Evolutionary conservation across 2,797 vertebrate genomes (phyloP).

Genomic region (Prunella strophiata): DNA sequence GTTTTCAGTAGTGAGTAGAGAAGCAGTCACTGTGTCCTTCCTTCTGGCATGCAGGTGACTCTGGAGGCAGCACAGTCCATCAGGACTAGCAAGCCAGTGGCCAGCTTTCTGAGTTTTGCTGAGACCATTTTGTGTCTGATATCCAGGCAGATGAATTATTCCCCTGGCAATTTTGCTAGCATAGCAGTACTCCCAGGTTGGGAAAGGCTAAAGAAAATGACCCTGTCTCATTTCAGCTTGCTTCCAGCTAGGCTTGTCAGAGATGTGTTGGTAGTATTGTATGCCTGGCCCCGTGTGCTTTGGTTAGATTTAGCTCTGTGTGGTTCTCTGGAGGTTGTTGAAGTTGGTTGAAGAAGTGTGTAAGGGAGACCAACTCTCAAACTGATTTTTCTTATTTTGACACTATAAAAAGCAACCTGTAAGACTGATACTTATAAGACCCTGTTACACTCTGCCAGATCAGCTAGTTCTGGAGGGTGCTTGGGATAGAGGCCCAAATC

Average conservation of each 20-base stretch:
- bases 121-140: background rate
- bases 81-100: background rate
- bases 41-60: background rate
- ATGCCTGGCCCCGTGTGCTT: accelerated
- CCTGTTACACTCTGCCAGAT: background rate
- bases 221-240: background rate
- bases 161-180: background rate
- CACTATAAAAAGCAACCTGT: background rate
- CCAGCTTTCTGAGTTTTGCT: background rate
- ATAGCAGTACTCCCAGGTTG: background rate
- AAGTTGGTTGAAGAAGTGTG: background rate
- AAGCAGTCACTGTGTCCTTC: background rate
- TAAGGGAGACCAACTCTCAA: background rate
- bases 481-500: background rate
- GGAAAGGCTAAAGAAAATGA: background rate
- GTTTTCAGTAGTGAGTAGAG: background rate
- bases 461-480: background rate
- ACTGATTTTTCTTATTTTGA: background rate
- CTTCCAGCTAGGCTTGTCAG: background rate
- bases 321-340: background rate
- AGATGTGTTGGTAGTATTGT: background rate
- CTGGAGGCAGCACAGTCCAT: background rate
- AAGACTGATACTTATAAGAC: background rate
- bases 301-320: background rate
- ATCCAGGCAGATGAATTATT: background rate